Base-by-base conservation (phyloP, 2,797 vertebrate genomes). In the Neosalanx taihuensis region DNA sequence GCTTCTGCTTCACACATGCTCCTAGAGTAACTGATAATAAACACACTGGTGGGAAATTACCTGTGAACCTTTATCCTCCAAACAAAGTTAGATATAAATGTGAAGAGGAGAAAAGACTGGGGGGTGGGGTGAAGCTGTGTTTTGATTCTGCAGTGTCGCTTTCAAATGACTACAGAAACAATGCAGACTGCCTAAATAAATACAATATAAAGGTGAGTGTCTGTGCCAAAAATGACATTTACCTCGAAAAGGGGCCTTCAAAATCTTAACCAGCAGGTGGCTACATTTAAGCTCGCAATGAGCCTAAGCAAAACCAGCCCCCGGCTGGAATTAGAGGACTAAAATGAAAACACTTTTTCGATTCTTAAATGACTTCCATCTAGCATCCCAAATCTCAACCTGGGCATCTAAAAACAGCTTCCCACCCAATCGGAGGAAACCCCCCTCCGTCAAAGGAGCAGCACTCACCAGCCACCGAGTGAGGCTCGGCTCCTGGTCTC, bases 391-490 rank as follows among this genome's bases (percentile, higher is more conserved):
- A 13, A 46, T 46, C 0, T 9, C 3, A 12, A 56, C 66, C 58
- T 63, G 13, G 67, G 76, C 29, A 78, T 74, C 76, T 61, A 67
- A 76, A 77, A 4, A 20, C 57, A 65, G 9, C 13, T 46, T 46
- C 41, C 41, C 41, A 13, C 2, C 41, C 2, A n/a, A 6, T 17
- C 61, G 18, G 29, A 35, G 17, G 2, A 6, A 2, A 13, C 10
- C 12, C 41, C 7, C 41, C 10, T 3, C 10, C 1, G 20, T 64
- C 18, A 64, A 10, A 63, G 15, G 12, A 65, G n/a, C 18, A 46
- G 0, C 0, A 91, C 95, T 93, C 91, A 99, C 98, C 95, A 29
- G 88, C 87, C 58, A 89, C 84, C 4, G 91, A 82, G 23, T 90
- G 91, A n/a, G 92, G 91, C 75, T 93, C 92, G 1, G 89, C 84